Evolutionary conservation across 37 sponge, comb jelly and placozoan genomes (phyloP).

Genomic region (Cliona cf. orientalis): DNA sequence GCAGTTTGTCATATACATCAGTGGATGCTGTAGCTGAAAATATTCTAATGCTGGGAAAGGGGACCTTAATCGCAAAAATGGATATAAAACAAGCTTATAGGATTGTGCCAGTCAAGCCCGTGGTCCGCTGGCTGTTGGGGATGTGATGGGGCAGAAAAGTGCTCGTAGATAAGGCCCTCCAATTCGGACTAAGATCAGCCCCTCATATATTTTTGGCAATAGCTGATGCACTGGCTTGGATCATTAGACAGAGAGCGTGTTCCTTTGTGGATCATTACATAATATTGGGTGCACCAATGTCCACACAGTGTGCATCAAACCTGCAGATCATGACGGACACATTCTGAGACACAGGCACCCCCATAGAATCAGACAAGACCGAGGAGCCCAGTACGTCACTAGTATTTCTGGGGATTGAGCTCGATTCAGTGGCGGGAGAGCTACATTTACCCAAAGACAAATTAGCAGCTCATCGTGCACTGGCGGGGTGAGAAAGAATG

Average conservation of each 20-base stretch:
- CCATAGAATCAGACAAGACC: slow-evolving; percentile 4
- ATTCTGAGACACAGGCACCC: background rate
- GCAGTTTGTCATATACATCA: no score
- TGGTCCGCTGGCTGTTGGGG: background rate
- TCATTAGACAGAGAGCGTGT: background rate
- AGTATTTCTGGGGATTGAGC: background rate
- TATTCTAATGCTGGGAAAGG: background rate
- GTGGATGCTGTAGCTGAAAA: background rate
- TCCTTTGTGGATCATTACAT: slow-evolving; percentile 6
- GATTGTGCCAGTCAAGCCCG: slow-evolving; percentile 12
- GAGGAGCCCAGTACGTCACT: background rate
- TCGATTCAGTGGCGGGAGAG: background rate
- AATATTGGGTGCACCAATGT: background rate
- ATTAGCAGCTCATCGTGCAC: background rate
- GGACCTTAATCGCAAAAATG: background rate
- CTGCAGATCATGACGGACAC: background rate
- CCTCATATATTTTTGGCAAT: no score
- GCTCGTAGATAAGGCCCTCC: slow-evolving; percentile 21
- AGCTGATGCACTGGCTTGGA: slow-evolving; percentile 15
- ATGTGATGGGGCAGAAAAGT: background rate
- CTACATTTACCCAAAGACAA: background rate
- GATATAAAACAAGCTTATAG: no score
- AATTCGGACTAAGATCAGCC: no score
- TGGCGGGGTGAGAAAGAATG: no score
- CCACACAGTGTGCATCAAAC: background rate